Evolutionary conservation across 2,113 vertebrate genomes (phyloP).

Genomic region (Hipposideros armiger): DNA sequence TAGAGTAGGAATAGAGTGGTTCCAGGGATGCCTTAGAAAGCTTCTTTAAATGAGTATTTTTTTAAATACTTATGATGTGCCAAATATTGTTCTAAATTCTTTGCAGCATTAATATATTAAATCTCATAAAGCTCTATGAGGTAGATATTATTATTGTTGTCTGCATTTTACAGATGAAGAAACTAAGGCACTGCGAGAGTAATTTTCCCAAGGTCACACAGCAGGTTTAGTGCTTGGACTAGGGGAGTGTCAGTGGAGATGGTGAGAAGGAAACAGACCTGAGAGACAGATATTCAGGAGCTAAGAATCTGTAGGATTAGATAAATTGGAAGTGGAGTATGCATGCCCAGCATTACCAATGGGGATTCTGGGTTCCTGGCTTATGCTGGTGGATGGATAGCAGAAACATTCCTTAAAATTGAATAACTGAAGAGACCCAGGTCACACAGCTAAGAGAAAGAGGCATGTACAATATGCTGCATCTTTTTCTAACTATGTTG

Average conservation of each 20-base stretch:
- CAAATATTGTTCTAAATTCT: not conserved
- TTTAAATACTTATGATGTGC: not conserved
- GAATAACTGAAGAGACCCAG: not conserved
- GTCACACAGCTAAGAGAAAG: not conserved
- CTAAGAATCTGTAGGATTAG: not conserved
- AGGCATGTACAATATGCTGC: not conserved
- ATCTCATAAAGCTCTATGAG: not conserved
- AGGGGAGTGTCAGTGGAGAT: not conserved
- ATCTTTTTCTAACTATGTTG: not conserved
- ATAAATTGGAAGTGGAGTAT: not conserved
- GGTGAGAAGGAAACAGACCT: not conserved
- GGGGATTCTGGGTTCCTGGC: not conserved
- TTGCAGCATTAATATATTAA: not conserved
- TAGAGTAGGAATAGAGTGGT: not conserved
- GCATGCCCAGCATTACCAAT: not conserved
- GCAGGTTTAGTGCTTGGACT: not conserved
- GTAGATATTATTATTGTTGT: no score
- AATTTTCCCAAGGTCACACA: not conserved
- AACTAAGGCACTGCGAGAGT: not conserved
- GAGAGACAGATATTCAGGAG: not conserved
- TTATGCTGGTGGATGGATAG: not conserved
- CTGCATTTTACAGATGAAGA: not conserved
- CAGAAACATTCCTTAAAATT: not conserved
- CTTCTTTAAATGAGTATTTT: not conserved
- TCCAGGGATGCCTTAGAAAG: not conserved